Percentiles rank a stretch among this genome's conserved stretches.
Evolutionary conservation across 1,140 invertebrate genomes (phyloP).

Genomic region (Acromyrmex charruanus): DNA sequence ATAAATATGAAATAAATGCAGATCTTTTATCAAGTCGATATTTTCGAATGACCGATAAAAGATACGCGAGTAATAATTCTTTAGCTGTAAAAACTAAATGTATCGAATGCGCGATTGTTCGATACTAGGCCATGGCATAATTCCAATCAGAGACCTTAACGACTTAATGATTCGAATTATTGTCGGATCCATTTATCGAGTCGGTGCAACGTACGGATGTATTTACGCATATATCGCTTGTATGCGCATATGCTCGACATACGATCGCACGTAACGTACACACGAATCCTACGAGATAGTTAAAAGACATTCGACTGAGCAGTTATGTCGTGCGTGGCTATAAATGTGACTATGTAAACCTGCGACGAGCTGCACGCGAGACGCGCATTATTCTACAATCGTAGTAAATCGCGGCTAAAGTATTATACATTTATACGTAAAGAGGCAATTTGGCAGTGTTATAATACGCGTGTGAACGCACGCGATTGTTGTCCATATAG

Average conservation of each 20-base stretch:
- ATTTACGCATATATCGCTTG: constrained; percentile 36
- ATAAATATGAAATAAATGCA: not conserved
- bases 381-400: constrained; percentile 42
- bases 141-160: constrained; percentile 63
- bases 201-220: constrained; percentile 50
- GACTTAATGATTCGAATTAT: constrained; percentile 69
- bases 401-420: constrained; percentile 40
- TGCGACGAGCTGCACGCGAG: constrained; percentile 33
- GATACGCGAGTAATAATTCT: not conserved
- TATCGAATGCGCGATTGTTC: constrained; percentile 34
- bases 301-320: constrained; percentile 49
- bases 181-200: constrained; percentile 49
- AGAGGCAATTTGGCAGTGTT: constrained; percentile 19
- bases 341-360: not conserved
- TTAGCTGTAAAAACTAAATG: not conserved
- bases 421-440: constrained; percentile 2
- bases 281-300: constrained; percentile 32
- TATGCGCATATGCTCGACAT: constrained; percentile 6
- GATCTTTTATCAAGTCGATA: not conserved
- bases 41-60: not conserved
- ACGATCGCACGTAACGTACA: constrained; percentile 25
- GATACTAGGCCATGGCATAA: constrained; percentile 45
- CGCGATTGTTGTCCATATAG: not conserved
- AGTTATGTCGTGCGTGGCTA: constrained; percentile 18
- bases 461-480: not conserved